Percentiles rank a stretch among this genome's conserved stretches.
Evolutionary conservation across 2,797 vertebrate genomes (phyloP).

Genomic region (Capromys pilorides): DNA sequence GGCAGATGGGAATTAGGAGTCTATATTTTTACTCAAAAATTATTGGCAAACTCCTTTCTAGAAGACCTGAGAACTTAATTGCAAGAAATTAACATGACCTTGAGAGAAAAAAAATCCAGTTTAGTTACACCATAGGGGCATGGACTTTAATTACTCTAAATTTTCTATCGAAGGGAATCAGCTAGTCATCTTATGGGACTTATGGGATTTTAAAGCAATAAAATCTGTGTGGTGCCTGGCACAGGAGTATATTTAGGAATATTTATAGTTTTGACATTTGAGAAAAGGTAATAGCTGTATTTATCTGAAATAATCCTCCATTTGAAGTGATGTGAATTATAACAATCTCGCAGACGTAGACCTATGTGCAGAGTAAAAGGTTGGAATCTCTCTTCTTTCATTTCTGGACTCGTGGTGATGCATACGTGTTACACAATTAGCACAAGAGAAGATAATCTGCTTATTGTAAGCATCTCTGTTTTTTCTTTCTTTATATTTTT

Average conservation of each 20-base stretch:
- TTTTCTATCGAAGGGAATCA: slow-evolving; percentile 9
- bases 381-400: background rate
- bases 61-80: background rate
- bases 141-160: background rate
- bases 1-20: background rate
- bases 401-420: background rate
- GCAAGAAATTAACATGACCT: background rate
- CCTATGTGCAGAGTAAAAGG: background rate
- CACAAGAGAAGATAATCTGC: slow-evolving; percentile 60
- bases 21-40: background rate
- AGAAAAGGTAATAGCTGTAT: background rate
- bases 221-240: background rate
- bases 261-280: slow-evolving; percentile 69
- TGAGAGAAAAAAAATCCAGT: background rate
- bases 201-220: background rate
- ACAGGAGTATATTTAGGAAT: slow-evolving; percentile 30
- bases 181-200: background rate
- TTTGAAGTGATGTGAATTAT: background rate
- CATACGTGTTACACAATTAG: background rate
- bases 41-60: background rate
- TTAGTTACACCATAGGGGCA: background rate
- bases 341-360: background rate
- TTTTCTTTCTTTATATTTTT: background rate
- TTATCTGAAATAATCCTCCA: background rate
- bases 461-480: background rate